Base-by-base conservation (phyloP, 1,140 invertebrate genomes). In the Himalopsyche phryganea region DNA sequence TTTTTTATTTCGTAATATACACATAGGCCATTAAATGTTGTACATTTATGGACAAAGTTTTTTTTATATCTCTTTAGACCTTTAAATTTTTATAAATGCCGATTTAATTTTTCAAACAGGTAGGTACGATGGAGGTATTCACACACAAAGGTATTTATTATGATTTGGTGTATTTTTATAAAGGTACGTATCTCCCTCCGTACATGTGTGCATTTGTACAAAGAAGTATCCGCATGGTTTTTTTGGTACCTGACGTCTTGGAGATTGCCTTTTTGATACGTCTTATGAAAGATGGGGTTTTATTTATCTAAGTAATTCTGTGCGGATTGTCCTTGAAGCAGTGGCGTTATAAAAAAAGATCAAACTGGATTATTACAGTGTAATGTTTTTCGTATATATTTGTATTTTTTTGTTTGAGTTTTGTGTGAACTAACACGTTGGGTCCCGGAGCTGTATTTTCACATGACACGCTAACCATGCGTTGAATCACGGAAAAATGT, bases 11-110 rank as follows among this genome's bases (percentile, higher is more conserved):
- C 50, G 49, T 42, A 53, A 62, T 62, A 62, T 52, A 62, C 54
- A 58, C 60, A 58, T 57, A 62, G 54, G 49, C 60, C 53, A 57
- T 62, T 57, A 58, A 58, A 58, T 36, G 60, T 13, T 57, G 60
- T 58, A 62, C 60, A 52, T 57, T 60, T 57, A 62, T 62, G 54
- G 53, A 61, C 57, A 47, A 18, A 33, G 49, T 56, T 47, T 61
- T 60, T 61, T 61, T 61, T 60, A 60, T 60, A 33, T 45, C 58
- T 35, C 54, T 45, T n/a, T 32, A 52, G 50, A 63, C 61, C 61
- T 63, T 50, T 55, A 55, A 55, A 58, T 49, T 49, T 55, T 59
- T 63, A 63, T 63, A 63, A 63, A 63, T 63, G 57, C 57, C 56
- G 61, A 63, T 63, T 63, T 63, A 63, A 63, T 63, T 63, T 54